These are phyloP conservation scores for Drusus annulatus DNA, from an alignment of 1,140 invertebrate genomes.

Conservation along the genomic window DNA sequence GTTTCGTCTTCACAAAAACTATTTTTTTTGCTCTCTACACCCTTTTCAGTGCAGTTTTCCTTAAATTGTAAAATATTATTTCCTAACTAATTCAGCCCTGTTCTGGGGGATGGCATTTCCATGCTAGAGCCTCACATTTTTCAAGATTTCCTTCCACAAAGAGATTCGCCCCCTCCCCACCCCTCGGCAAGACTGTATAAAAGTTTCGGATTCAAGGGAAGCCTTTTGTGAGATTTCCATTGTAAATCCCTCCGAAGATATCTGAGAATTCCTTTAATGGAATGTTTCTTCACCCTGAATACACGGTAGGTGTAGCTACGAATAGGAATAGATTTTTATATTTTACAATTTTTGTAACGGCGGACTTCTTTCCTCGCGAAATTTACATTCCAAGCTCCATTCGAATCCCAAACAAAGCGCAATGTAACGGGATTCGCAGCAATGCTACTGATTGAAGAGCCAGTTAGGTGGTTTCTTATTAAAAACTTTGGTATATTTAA, in stretches of 20 bases:
- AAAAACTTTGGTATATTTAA: too few species aligned
- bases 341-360: slow-evolving; percentile 20
- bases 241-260: slow-evolving; percentile 21
- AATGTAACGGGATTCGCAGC: too few species aligned
- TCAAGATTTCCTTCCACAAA: slow-evolving; percentile 38
- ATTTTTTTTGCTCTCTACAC: too few species aligned
- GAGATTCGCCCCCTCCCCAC: slow-evolving; percentile 7
- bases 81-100: not conserved
- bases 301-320: too few species aligned
- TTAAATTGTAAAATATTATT: too few species aligned
- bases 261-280: slow-evolving; percentile 31
- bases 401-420: too few species aligned
- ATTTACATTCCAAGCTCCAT: not conserved
- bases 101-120: slow-evolving; percentile 14
- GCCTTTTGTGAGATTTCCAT: slow-evolving; percentile 25
- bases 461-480: too few species aligned
- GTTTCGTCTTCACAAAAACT: too few species aligned
- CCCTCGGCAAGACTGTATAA: not conserved
- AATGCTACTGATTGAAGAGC: too few species aligned
- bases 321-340: not conserved
- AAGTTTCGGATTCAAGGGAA: slow-evolving; percentile 19
- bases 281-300: slow-evolving; percentile 13
- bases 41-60: too few species aligned
- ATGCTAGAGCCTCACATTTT: slow-evolving; percentile 33
- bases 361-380: not conserved